Base-by-base conservation (phyloP, 1,140 invertebrate genomes). In the Neodiprion pinetum region DNA sequence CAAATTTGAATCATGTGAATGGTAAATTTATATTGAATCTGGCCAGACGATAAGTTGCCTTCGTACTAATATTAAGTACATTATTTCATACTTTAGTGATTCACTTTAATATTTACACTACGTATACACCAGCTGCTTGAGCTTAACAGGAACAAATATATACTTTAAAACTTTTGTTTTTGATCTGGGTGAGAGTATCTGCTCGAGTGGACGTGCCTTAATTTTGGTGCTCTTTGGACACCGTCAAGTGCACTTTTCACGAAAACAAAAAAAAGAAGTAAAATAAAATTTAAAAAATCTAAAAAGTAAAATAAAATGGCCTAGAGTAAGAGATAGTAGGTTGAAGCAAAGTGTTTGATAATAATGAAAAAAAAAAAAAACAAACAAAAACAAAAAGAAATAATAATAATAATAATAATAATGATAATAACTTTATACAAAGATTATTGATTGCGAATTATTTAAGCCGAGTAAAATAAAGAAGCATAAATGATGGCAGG, bases 201-300 rank as follows among this genome's bases (percentile, higher is more conserved):
- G 86, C 84, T 84, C 81, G 85, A 81, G 85, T 86, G 84, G 84
- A 85, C 77, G 81, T 82, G 81, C 81, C 82, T 82, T 80, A 73
- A 82, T 85, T 81, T 83, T 87, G 86, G 85, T 87, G 85, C 84
- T 87, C 85, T 81, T 81, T 84, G 83, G 83, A 87, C 86, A 86
- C 86, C 86, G 86, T 83, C 82, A 87, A 87, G 86, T 87, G 86
- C 85, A 87, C 86, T 87, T 87, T 87, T 83, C 76, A 84, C 80
- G 79, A 85, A 83, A 53, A 53, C 14, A 53, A 53, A 53, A 61
- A 61, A 61, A 61, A 17, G 9, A 61, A 61, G 53, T 12, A 61
- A 61, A 40, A 40, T 61, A 61, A 61, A 61, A 61, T 53, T 10
- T 61, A 61, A 61, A 61, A 61, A 61, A 3, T 40, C 2, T 11